Base-by-base conservation (phyloP, 2,113 vertebrate species). In the Seriola aureovittata region DNA sequence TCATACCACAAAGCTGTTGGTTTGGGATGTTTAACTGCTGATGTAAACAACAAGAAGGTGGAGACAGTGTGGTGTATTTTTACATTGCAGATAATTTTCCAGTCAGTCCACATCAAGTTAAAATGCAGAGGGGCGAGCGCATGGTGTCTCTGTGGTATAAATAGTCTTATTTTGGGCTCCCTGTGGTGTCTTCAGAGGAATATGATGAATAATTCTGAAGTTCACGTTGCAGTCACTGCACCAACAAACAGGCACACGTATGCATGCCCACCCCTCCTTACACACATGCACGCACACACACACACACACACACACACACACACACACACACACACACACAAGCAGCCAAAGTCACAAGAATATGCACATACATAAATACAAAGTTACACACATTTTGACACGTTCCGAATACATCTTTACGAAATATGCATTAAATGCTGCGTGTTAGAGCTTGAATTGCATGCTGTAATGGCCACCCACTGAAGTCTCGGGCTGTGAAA, bases 181-280 rank as follows among this genome's bases (percentile, higher is more conserved):
- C 81, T 52, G 74, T 77, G 71, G 85, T 73, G 73, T 81, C 75
- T 75, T 82, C 84, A 71, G 58, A 78, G 68, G 75, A 84, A 85
- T 80, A 75, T 36, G 64, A 90, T 92, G 78, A 92, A 93, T 93
- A 88, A 92, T 89, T 88, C 79, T 79, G 64, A 85, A 82, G 82
- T 91, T 90, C 87, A 79, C 42, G 76, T 91, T 91, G 76, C 87
- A 88, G 85, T 86, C 82, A 81, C 50, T 75, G 88, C 85, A 71
- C 81, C 74, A 82, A 81, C 71, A 76, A 81, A 80, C 82, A 71
- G 55, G 68, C 48, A 34, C 63, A 44, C 57, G 71, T 55, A 72
- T 57, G 23, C 80, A 52, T 63, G 38, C 48, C 52, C 67, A 11
- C 46, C 46, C 67, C 13, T 36, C 23, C 65, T 19, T 67, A 59